Base-by-base conservation (phyloP, 1,140 invertebrate genomes). In the Brachystomella parvula region DNA sequence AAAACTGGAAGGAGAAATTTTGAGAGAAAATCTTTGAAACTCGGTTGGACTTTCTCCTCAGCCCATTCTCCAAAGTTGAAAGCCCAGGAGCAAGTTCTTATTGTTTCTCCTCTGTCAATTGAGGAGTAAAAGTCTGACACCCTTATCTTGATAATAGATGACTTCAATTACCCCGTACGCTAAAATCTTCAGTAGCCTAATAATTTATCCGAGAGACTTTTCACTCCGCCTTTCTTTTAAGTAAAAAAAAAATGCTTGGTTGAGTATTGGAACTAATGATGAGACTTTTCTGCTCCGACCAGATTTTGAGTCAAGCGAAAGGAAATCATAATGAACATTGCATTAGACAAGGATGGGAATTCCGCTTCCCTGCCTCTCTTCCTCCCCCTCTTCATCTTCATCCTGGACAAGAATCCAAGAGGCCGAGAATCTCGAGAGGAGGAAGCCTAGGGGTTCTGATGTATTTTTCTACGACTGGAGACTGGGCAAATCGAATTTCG, bases 321-420 rank as follows among this genome's bases (percentile, higher is more conserved):
- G 57, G 17, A 17, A 60, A 60, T 60, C 24, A 56, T 28, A 60
- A 29, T 60, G 57, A 60, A 31, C 31, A 60, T 33, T 31, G 29
- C 3, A 30, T 30, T 33, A 60, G 57, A 31, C 17, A 3, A 33
- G 29, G 57, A 60, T 64, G 62, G 66, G 66, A 68, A 68, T 63
- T 62, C 63, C 66, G 66, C 66, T 68, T 68, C 56, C 66, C 31
- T 68, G 66, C 17, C 17, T 68, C 60, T 56, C 61, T 31, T 63
- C 28, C 39, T 32, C 30, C 39, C 30, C 53, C 28, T 60, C 24
- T 12, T 21, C 19, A 60, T 33, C 28, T 60, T 31, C 58, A 60
- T 21, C 30, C 19, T 28, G 12, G 12, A 21, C 49, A 17, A 56
- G 12, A 9, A 30, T 33, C 32, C 21, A 60, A 47, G 44, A n/a